Conservation (phyloP, 1,140 invertebrate genomes). For the Trachelipus rathkii region DNA sequence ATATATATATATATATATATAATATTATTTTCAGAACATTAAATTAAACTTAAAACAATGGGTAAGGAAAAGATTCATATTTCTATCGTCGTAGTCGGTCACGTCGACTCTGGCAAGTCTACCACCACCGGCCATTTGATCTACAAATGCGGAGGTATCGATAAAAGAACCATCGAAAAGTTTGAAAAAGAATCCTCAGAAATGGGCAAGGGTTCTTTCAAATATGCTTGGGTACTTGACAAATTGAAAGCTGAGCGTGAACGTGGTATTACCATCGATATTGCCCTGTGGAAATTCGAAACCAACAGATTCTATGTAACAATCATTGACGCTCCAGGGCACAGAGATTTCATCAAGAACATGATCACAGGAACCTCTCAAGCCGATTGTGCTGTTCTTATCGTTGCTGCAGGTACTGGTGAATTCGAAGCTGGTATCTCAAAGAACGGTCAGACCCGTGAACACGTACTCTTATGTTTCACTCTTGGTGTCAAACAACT, state of each 20-base stretch:
- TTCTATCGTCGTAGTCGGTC: constrained; percentile 96
- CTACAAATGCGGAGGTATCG: constrained; percentile 95
- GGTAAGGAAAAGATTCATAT: constrained; percentile 94
- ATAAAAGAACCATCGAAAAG: constrained; percentile 92
- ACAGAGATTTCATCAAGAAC: constrained; percentile 99
- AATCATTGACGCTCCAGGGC: constrained; percentile 98
- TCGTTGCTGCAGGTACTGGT: constrained; percentile 93
- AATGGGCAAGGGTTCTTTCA: constrained; percentile 97
- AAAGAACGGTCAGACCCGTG: constrained; percentile 98
- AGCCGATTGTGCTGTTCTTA: constrained; percentile 96
- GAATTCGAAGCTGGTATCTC: constrained; percentile 99
- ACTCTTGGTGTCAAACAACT: constrained; percentile 97
- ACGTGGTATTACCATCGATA: constrained; percentile 99
- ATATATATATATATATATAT: constrained; percentile 10
- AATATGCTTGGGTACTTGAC: constrained; percentile 96
- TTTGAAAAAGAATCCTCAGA: constrained; percentile 88
- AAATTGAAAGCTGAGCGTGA: constrained; percentile 98
- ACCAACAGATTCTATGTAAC: constrained; percentile 96
- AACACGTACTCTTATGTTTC: constrained; percentile 94
- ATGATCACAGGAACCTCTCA: constrained; percentile 99
- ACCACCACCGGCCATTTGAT: constrained; percentile 92
- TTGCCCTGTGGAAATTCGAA: constrained; percentile 99
- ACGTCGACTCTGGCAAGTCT: constrained; percentile 95
- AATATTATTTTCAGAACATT: background rate
- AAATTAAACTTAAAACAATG: constrained; percentile 54